A percentile compares a stretch with the other conserved stretches of the same genome.
Conservation (phyloP, 2,888 invertebrate genomes). For the Drosophila peninsularis region DNA sequence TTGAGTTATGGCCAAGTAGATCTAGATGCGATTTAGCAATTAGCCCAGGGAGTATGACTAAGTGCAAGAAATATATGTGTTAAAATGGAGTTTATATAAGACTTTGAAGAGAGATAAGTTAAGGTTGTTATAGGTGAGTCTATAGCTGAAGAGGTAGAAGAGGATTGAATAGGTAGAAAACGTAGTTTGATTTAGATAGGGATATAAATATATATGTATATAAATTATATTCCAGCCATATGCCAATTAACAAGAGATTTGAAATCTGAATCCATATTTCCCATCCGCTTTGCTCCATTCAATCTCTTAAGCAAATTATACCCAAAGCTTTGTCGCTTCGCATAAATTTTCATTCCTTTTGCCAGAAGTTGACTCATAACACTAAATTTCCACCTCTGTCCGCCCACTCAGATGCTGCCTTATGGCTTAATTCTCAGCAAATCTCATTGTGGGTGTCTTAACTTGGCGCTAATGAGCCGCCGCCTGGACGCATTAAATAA, state of each 20-base stretch:
- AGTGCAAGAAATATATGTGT: neutral
- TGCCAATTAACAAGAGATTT: neutral
- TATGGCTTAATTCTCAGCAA: constrained; percentile 8
- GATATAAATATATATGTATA: neutral
- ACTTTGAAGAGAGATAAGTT: neutral
- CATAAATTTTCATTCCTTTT: constrained; percentile 1
- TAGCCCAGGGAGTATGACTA: neutral
- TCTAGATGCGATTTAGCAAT: constrained; percentile 9
- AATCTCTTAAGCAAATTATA: neutral
- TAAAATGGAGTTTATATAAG: neutral
- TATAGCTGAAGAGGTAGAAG: too few species aligned
- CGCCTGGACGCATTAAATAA: constrained; percentile 50
- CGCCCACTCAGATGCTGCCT: constrained; percentile 4
- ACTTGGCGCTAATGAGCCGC: constrained; percentile 52
- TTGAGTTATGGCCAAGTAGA: constrained; percentile 5
- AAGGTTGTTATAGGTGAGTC: neutral
- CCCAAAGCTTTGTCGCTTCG: neutral
- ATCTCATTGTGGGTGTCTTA: constrained; percentile 22
- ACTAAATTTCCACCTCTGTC: neutral
- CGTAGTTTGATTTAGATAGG: too few species aligned
- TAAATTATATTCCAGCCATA: neutral
- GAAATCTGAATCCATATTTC: too few species aligned
- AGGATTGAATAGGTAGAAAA: too few species aligned
- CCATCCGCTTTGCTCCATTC: neutral
- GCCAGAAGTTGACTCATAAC: neutral